Percentiles rank a stretch among this genome's conserved stretches.
phyloP scores from a whole-genome alignment of 2,797 vertebrate species.

The Sebastes steindachneri region DNA sequence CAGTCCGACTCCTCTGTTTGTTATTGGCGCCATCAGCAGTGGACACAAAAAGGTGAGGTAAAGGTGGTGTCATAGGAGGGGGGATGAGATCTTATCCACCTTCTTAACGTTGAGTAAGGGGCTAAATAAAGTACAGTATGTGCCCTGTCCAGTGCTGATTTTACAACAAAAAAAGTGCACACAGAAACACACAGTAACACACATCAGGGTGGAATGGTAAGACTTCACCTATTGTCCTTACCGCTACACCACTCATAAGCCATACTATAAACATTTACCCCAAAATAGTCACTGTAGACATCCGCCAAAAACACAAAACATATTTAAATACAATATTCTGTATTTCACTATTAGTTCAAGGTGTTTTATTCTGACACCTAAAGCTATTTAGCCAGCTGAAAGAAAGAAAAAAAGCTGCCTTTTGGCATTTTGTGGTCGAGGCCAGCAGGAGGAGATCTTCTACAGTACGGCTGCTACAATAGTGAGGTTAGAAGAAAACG shows the following conservation, averaged over 20 bases:
- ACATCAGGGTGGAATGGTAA: conserved; percentile 51
- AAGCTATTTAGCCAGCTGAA: conserved; percentile 70
- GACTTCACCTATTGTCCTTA: conserved; percentile 52
- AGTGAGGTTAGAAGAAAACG: conserved; percentile 75
- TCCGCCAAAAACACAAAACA: conserved; percentile 63
- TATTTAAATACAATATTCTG: conserved; percentile 64
- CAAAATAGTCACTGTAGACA: conserved; percentile 63
- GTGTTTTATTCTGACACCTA: conserved; percentile 63
- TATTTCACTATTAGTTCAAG: conserved; percentile 59
- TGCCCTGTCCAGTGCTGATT: conserved; percentile 59
- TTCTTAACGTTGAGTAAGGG: conserved; percentile 49
- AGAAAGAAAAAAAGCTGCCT: conserved; percentile 69
- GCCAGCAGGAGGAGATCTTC: conserved; percentile 74
- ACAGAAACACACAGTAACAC: conserved; percentile 61
- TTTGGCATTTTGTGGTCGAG: conserved; percentile 62
- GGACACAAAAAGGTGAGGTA: conserved; percentile 74
- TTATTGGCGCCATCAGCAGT: conserved; percentile 47
- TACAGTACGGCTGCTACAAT: conserved; percentile 81
- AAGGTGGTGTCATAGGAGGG: conserved; percentile 46
- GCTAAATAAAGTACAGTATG: conserved; percentile 51
- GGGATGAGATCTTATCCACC: conserved; percentile 56
- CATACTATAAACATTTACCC: conserved; percentile 56
- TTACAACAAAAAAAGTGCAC: conserved; percentile 63
- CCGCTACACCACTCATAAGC: conserved; percentile 52
- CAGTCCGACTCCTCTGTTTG: conserved; percentile 48